A percentile compares a stretch with the other conserved stretches of the same genome.
Evolutionary conservation across 1,140 invertebrate genomes (phyloP).

Genomic region (Orchestia grillus): DNA sequence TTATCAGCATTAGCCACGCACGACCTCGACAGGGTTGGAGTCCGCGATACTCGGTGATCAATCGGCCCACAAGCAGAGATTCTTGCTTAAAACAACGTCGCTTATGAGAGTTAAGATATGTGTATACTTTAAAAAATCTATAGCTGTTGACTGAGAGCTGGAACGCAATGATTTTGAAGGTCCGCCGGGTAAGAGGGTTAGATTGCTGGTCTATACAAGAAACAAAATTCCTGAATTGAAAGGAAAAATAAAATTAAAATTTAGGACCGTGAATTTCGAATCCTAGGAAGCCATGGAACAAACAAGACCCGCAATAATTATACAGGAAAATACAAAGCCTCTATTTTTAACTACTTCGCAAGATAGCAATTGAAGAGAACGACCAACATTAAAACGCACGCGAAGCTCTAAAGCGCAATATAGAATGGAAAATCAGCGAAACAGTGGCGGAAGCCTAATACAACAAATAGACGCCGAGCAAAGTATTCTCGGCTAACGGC

Average conservation of each 20-base stretch:
- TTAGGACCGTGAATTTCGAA: not conserved
- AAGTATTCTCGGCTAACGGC: not conserved
- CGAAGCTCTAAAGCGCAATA: not conserved
- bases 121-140: not conserved
- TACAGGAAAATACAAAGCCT: not conserved
- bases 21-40: not conserved
- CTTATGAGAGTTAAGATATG: not conserved
- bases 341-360: not conserved
- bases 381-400: not conserved
- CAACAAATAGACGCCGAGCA: not conserved
- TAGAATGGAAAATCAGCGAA: not conserved
- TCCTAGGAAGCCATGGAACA: not conserved
- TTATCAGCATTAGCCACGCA: not conserved
- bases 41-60: not conserved
- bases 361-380: not conserved
- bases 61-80: not conserved
- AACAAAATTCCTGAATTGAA: not conserved
- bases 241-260: not conserved
- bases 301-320: not conserved
- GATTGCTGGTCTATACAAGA: not conserved
- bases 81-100: not conserved
- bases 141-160: not conserved
- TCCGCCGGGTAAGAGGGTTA: not conserved
- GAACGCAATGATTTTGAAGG: not conserved
- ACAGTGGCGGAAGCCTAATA: not conserved